phyloP scores from a whole-genome alignment of 1,140 invertebrate species.

The Neuroterus valhalla region DNA sequence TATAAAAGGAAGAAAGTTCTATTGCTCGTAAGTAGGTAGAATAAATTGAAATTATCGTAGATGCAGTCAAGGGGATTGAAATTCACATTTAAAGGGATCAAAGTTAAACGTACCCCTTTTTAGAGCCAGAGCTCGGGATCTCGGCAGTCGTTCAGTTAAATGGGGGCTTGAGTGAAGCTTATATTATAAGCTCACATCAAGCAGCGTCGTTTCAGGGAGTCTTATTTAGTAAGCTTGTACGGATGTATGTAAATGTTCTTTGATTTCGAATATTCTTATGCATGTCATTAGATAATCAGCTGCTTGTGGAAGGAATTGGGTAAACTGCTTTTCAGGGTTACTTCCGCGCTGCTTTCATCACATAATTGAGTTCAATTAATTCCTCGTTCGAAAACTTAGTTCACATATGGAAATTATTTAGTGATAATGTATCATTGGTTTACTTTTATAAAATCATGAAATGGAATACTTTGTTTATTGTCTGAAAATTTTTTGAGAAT shows the following conservation, averaged over 20 bases:
- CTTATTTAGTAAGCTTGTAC: conserved; percentile 5
- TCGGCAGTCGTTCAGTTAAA: conserved; percentile 15
- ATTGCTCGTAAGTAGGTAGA: background rate
- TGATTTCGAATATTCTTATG: background rate
- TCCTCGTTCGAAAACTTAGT: too few species aligned
- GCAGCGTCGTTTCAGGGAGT: background rate
- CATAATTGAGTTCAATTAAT: too few species aligned
- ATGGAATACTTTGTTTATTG: too few species aligned
- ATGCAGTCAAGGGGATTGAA: conserved; percentile 21
- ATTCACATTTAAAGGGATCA: conserved; percentile 18
- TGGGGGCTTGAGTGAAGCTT: conserved; percentile 5
- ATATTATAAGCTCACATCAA: conserved; percentile 20
- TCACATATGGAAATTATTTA: too few species aligned
- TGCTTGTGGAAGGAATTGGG: background rate
- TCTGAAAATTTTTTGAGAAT: too few species aligned
- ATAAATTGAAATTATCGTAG: conserved; percentile 21
- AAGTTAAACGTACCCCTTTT: background rate
- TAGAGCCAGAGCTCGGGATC: conserved; percentile 3
- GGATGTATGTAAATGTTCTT: background rate
- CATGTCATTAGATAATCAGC: conserved; percentile 7
- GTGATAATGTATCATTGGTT: too few species aligned
- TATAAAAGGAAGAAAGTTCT: background rate
- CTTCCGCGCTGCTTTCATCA: too few species aligned
- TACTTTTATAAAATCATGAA: too few species aligned
- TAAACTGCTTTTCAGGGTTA: background rate